These are phyloP conservation scores for Neopipo cinnamomea DNA, from an alignment of 2,113 vertebrate genomes.

Conservation along the genomic window DNA sequence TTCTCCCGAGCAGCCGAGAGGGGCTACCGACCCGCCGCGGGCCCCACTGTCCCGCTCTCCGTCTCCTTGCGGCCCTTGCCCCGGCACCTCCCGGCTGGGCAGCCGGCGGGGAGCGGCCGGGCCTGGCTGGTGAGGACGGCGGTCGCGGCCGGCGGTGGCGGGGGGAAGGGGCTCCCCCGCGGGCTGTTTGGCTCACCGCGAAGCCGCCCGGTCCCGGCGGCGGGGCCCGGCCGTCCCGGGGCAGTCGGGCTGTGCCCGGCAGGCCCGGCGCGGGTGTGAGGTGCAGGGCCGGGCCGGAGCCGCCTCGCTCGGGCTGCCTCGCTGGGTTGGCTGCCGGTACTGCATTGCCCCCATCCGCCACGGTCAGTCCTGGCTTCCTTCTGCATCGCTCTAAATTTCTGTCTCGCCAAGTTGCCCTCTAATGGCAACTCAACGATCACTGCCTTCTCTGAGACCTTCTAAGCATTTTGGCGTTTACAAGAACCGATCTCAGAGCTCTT, in stretches of 20 bases:
- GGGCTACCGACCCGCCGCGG: background rate
- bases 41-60: rapidly evolving
- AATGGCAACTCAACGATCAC: rapidly evolving
- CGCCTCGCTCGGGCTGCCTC: too few relatives aligned
- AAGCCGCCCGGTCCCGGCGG: too few relatives aligned
- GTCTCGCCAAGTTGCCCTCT: background rate
- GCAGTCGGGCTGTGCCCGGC: rapidly evolving
- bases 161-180: background rate
- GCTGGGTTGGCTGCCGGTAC: too few relatives aligned
- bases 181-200: background rate
- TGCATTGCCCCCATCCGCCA: rapidly evolving
- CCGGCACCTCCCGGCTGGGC: background rate
- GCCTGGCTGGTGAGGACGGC: background rate
- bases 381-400: rapidly evolving
- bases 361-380: rapidly evolving
- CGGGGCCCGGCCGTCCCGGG: too few relatives aligned
- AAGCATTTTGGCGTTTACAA: background rate
- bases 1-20: background rate
- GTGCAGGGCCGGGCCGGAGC: background rate
- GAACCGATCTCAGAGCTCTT: background rate
- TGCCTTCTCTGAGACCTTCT: background rate
- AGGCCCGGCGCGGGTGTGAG: background rate
- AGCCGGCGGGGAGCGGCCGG: background rate
- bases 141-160: background rate
- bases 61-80: background rate